These are phyloP conservation scores for Himalopsyche japonica DNA, from an alignment of 2,888 invertebrate species.

Conservation along the genomic window DNA sequence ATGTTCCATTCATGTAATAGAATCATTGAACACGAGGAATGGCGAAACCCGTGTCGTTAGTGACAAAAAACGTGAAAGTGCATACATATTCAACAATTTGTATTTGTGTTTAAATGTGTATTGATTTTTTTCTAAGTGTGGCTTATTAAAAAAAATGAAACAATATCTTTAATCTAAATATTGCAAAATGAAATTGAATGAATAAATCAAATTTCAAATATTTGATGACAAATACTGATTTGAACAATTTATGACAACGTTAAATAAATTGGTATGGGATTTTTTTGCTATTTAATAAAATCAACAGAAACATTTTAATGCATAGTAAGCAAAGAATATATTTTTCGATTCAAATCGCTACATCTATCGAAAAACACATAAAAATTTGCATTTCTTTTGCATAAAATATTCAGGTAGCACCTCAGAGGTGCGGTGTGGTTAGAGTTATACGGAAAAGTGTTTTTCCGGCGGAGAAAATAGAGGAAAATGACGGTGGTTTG, in stretches of 20 bases:
- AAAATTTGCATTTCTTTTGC: background rate
- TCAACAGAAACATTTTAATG: background rate
- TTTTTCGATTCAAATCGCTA: background rate
- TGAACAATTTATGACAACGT: background rate
- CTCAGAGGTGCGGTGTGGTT: background rate
- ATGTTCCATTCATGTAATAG: too few species aligned
- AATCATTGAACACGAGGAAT: too few species aligned
- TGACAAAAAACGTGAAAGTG: too few species aligned
- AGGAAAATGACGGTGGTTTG: background rate
- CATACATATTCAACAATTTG: too few species aligned
- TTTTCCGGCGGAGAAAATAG: background rate
- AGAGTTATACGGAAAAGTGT: background rate
- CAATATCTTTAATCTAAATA: too few species aligned
- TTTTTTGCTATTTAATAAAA: background rate
- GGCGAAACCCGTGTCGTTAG: too few species aligned
- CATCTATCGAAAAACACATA: background rate
- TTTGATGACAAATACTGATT: too few species aligned
- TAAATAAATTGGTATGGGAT: background rate
- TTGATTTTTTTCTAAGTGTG: too few species aligned
- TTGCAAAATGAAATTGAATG: too few species aligned
- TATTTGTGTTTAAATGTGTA: too few species aligned
- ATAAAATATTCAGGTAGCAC: background rate
- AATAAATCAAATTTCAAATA: too few species aligned
- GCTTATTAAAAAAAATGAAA: too few species aligned
- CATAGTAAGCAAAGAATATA: background rate